Evolutionary conservation across 2,888 invertebrate species (phyloP).

Genomic region (Andrena chrysosceles): DNA sequence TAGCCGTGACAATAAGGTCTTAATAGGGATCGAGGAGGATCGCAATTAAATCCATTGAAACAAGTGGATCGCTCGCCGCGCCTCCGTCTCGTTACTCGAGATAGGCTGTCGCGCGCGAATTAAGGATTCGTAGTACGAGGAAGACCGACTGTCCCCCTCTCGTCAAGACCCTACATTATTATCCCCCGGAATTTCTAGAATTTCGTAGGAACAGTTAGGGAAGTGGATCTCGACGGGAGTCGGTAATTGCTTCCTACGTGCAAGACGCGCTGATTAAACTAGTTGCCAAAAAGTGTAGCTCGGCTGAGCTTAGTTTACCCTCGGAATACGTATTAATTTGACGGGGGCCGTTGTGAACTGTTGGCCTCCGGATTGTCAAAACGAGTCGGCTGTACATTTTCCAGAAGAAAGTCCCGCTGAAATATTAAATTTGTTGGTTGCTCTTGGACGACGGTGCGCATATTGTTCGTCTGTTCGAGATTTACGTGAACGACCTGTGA

Average conservation of each 20-base stretch:
- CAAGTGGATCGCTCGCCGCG: constrained; percentile 48
- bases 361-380: constrained; percentile 15
- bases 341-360: constrained; percentile 3
- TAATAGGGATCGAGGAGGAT: constrained; percentile 35
- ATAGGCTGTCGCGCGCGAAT: constrained; percentile 34
- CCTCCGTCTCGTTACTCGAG: constrained; percentile 40
- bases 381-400: background rate
- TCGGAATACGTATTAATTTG: constrained; percentile 28
- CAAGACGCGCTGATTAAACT: constrained; percentile 69
- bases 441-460: background rate
- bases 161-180: constrained; percentile 46
- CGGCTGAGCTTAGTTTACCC: constrained; percentile 32
- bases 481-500: constrained; percentile 1
- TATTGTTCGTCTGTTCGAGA: background rate
- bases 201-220: constrained; percentile 52
- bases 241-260: constrained; percentile 68
- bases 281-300: constrained; percentile 62
- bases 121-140: constrained; percentile 37
- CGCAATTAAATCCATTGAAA: constrained; percentile 58
- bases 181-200: constrained; percentile 51
- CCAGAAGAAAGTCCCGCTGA: background rate
- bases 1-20: constrained; percentile 21
- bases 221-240: constrained; percentile 62
- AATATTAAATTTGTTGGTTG: background rate
- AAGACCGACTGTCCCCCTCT: constrained; percentile 24